Evolutionary conservation across 2,113 vertebrate genomes (phyloP), one percentile per base, ranked within the genome.

Genomic region (Larimichthys polyactis): DNA sequence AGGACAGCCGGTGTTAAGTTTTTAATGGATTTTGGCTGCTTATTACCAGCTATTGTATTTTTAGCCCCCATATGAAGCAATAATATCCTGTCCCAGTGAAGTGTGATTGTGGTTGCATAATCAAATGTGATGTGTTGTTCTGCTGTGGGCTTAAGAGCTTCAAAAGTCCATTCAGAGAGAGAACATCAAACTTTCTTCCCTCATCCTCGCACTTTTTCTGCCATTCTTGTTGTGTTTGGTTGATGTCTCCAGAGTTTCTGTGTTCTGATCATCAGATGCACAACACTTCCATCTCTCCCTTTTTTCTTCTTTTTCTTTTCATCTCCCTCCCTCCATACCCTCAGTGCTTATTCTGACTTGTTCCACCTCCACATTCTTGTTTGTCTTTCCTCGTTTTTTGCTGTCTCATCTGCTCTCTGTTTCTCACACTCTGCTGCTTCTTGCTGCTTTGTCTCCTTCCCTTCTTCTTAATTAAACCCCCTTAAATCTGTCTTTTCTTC

Each of bases 41-140:
- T 81, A 74, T 79, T 72, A 74, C 69, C 74, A 24, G 58, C 10
- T 58, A 24, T 40, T 80, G 59, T 85, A 76, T 87, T 87, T 83
- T 79, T 77, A 85, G 71, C 20, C 49, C 20, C 69, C 36, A 48
- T 54, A 71, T 67, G 52, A 68, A 81, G 57, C 72, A 81, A 72
- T 77, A 22, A 79, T 49, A 77, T 79, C 78, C 74, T 67, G 74
- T 73, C 62, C 63, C 72, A 51, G 75, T 77, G 67, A 77, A 64
- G 75, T 67, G 75, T 74, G 72, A 75, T 19, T 64, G 67, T 24
- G 75, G 62, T 90, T 90, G 77, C 70, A 58, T 81, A 83, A 85
- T 58, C 69, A 64, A 29, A 69, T 59, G 54, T 40, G 76, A 22
- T 55, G 40, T 44, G 58, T 58, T 55, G 74, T 51, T 84, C 71